Conservation (phyloP, 2,797 vertebrate species). For the Calcarius lapponicus region DNA sequence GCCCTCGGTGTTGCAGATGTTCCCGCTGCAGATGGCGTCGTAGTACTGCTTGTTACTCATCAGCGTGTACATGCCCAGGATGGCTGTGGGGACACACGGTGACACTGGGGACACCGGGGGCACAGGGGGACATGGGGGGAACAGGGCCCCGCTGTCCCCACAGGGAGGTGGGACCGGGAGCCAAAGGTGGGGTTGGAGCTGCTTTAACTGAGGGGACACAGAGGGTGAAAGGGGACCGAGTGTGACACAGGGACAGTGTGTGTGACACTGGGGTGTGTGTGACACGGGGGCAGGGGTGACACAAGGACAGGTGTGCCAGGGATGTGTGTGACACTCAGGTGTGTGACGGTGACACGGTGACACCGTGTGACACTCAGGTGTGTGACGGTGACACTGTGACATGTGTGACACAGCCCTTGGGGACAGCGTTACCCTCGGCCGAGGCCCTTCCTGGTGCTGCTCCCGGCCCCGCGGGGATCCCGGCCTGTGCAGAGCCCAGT, state of each 20-base stretch:
- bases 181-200: neutral
- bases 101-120: neutral
- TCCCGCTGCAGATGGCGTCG: constrained; percentile 89
- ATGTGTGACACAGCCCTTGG: neutral
- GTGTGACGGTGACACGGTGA: too few species aligned
- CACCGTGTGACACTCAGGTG: neutral
- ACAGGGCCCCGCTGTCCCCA: neutral
- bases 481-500: neutral
- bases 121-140: neutral
- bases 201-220: neutral
- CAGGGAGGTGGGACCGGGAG: neutral
- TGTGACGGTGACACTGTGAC: neutral
- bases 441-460: neutral
- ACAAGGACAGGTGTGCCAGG: neutral
- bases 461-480: neutral
- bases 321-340: too few species aligned
- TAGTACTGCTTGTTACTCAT: constrained; percentile 99
- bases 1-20: constrained; percentile 93
- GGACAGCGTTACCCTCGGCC: neutral
- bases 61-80: constrained; percentile 97
- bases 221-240: neutral
- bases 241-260: neutral
- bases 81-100: constrained; percentile 76
- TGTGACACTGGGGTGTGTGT: neutral
- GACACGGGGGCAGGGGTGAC: neutral